Evolutionary conservation across 2,797 vertebrate species (phyloP).

Genomic region (Rhabdophis nuchalis): DNA sequence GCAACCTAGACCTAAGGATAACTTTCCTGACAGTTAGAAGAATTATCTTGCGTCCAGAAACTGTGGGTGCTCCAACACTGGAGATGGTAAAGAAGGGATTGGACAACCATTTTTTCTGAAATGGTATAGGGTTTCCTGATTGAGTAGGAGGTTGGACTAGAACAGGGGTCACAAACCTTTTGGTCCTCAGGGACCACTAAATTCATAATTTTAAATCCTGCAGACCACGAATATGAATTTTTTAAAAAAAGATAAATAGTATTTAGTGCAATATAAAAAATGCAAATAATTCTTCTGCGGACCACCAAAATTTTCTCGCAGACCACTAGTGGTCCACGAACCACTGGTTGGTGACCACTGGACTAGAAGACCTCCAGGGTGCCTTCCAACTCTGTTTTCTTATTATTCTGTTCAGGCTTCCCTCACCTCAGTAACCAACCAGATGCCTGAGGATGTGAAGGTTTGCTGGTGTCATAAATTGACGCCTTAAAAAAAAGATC

Average conservation of each 20-base stretch:
- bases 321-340: too few relatives aligned
- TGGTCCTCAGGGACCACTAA: too few relatives aligned
- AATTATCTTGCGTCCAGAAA: neutral
- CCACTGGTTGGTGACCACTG: neutral
- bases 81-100: neutral
- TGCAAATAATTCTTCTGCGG: too few relatives aligned
- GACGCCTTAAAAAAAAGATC: neutral
- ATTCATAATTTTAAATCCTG: too few relatives aligned
- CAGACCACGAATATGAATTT: too few relatives aligned
- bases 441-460: too few relatives aligned
- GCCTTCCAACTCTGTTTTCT: neutral
- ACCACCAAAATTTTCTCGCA: too few relatives aligned
- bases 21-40: neutral
- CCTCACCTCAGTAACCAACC: neutral
- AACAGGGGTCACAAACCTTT: too few relatives aligned
- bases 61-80: neutral
- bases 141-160: neutral
- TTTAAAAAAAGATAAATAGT: too few relatives aligned
- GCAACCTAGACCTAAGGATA: neutral
- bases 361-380: neutral
- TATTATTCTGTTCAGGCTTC: neutral
- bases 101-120: neutral
- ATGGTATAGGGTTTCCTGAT: neutral
- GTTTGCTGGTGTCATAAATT: neutral
- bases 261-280: too few relatives aligned